Percentiles rank a stretch among this genome's conserved stretches.
Evolutionary conservation across 2,888 invertebrate genomes (phyloP).

Genomic region (Fragum sueziense): DNA sequence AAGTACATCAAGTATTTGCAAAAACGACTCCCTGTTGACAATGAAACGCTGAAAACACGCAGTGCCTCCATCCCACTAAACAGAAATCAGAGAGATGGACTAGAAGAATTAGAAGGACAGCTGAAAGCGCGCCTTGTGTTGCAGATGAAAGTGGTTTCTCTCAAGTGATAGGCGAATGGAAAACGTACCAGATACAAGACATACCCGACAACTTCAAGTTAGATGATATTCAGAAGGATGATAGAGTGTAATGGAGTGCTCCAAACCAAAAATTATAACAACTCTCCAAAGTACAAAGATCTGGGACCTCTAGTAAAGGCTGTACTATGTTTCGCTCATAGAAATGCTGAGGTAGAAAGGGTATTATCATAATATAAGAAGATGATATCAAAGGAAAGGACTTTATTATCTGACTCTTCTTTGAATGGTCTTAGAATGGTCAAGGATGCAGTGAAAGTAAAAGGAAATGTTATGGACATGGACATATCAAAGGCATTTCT

Average conservation of each 20-base stretch:
- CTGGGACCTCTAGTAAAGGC: slow-evolving; percentile 33
- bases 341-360: slow-evolving; percentile 49
- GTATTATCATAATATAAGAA: slow-evolving; percentile 44
- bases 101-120: slow-evolving; percentile 43
- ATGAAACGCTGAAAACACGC: slow-evolving; percentile 25
- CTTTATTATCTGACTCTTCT: slow-evolving; percentile 38
- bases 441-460: slow-evolving; percentile 38
- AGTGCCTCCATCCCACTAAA: slow-evolving; percentile 42
- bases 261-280: slow-evolving; percentile 31
- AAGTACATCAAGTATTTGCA: slow-evolving; percentile 43
- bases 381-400: slow-evolving; percentile 39
- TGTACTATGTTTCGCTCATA: slow-evolving; percentile 36
- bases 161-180: slow-evolving; percentile 45
- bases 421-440: slow-evolving; percentile 42
- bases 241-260: slow-evolving; percentile 38
- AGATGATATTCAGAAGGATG: slow-evolving; percentile 28
- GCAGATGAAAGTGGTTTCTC: slow-evolving; percentile 31
- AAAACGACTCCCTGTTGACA: slow-evolving; percentile 24
- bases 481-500: background rate
- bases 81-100: slow-evolving; percentile 38
- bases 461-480: slow-evolving; percentile 28
- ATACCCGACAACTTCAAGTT: slow-evolving; percentile 32
- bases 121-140: slow-evolving; percentile 37
- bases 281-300: slow-evolving; percentile 26
- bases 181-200: slow-evolving; percentile 30